phyloP scores from a whole-genome alignment of 2,797 vertebrate species.

The Spinus pinus region DNA sequence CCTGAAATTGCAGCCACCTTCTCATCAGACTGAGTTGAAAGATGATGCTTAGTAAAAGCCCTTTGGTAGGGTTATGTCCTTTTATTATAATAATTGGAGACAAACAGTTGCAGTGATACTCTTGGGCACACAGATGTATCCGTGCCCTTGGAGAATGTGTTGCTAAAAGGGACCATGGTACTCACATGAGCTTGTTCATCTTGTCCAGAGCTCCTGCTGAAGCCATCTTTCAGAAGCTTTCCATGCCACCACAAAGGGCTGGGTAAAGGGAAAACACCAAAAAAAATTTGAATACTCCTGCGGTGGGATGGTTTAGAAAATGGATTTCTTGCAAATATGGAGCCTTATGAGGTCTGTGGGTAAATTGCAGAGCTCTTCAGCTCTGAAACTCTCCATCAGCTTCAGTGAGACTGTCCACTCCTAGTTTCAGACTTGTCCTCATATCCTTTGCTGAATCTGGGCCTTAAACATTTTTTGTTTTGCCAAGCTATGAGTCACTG shows the following conservation, averaged over 20 bases:
- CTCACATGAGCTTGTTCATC: not conserved
- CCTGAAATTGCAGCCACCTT: not conserved
- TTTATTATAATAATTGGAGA: not conserved
- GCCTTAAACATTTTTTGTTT: not conserved
- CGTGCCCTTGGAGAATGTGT: not conserved
- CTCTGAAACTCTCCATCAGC: not conserved
- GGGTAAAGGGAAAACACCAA: not conserved
- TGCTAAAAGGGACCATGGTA: rapidly evolving
- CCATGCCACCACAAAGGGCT: not conserved
- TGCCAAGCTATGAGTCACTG: not conserved
- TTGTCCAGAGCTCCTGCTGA: not conserved
- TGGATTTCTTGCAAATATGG: not conserved
- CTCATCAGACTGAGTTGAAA: not conserved
- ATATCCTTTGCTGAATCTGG: not conserved
- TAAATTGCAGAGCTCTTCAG: not conserved
- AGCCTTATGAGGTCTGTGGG: not conserved
- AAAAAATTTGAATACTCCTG: not conserved
- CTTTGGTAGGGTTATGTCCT: not conserved
- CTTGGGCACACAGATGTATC: not conserved
- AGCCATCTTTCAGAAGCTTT: not conserved
- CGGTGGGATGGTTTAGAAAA: not conserved
- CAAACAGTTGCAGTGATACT: not conserved
- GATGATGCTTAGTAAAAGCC: not conserved
- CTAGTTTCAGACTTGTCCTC: not conserved
- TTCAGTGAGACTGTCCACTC: slow-evolving; percentile 18